These are phyloP conservation scores for Athene noctua DNA, from an alignment of 2,113 vertebrate genomes.

Conservation along the genomic window DNA sequence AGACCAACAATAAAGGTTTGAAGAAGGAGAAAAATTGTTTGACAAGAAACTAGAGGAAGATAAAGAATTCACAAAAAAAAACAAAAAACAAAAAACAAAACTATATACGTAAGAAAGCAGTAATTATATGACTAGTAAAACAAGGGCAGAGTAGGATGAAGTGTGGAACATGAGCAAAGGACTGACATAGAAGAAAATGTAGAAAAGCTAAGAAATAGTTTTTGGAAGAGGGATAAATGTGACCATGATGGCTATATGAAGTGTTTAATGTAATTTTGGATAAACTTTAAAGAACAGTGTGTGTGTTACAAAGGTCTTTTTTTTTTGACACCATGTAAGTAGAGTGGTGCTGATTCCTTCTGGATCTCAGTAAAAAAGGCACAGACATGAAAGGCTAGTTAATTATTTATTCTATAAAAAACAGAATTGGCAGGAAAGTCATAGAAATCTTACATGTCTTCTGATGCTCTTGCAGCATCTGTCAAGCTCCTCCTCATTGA, in stretches of 20 bases:
- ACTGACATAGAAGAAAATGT: background rate
- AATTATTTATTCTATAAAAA: background rate
- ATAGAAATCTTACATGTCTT: background rate
- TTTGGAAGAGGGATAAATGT: background rate
- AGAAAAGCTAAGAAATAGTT: background rate
- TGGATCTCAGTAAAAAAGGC: background rate
- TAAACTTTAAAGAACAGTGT: background rate
- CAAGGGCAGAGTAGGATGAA: background rate
- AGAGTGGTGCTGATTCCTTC: background rate
- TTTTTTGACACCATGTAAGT: background rate
- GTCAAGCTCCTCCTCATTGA: rapidly evolving
- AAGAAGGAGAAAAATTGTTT: background rate
- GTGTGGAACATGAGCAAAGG: background rate
- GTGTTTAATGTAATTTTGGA: background rate
- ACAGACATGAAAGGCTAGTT: background rate
- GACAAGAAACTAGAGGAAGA: background rate
- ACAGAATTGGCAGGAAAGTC: rapidly evolving
- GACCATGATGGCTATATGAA: background rate
- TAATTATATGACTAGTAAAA: background rate
- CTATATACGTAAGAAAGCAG: background rate
- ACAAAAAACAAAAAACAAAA: background rate
- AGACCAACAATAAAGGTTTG: background rate
- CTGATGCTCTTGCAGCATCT: background rate
- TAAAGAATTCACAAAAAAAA: background rate
- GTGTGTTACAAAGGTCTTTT: background rate